Conservation (phyloP, 1,140 invertebrate species). For the Drepana arcuata region DNA sequence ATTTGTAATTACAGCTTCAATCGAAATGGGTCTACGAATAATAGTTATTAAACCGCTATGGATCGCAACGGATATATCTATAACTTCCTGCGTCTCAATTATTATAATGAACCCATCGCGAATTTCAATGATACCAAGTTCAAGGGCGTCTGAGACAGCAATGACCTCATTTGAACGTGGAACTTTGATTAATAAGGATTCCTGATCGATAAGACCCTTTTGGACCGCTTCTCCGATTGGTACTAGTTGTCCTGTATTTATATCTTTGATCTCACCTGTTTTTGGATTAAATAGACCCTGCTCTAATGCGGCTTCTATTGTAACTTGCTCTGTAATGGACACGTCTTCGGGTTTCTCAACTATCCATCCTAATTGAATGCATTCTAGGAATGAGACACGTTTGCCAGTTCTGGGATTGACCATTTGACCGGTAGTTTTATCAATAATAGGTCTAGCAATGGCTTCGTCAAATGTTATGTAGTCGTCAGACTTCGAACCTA, state of each 20-base stretch:
- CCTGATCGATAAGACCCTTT: slow-evolving; percentile 80
- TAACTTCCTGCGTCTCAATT: slow-evolving; percentile 77
- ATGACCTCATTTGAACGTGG: slow-evolving; percentile 81
- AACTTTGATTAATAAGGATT: slow-evolving; percentile 80
- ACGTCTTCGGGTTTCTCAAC: slow-evolving; percentile 74
- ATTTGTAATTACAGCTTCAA: slow-evolving; percentile 82
- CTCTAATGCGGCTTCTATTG: slow-evolving; percentile 78
- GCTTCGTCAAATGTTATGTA: slow-evolving; percentile 83
- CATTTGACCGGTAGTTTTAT: slow-evolving; percentile 84
- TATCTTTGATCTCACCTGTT: slow-evolving; percentile 77
- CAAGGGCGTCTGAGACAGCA: slow-evolving; percentile 81
- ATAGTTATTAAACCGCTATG: slow-evolving; percentile 78
- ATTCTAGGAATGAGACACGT: slow-evolving; percentile 87
- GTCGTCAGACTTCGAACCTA: slow-evolving; percentile 76
- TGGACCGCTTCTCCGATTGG: slow-evolving; percentile 81
- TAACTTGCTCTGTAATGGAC: slow-evolving; percentile 60
- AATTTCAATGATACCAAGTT: slow-evolving; percentile 84
- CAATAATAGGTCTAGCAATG: slow-evolving; percentile 80
- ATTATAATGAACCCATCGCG: slow-evolving; percentile 80
- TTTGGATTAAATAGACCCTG: slow-evolving; percentile 76
- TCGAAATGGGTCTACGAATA: slow-evolving; percentile 80
- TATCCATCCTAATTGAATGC: slow-evolving; percentile 81
- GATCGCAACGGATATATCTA: slow-evolving; percentile 81
- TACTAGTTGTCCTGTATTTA: slow-evolving; percentile 74
- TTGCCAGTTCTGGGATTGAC: slow-evolving; percentile 87